A percentile compares a stretch with the other conserved stretches of the same genome.
These are phyloP conservation scores for Scolopax rusticola DNA, from an alignment of 2,797 vertebrate genomes.

Conservation along the genomic window DNA sequence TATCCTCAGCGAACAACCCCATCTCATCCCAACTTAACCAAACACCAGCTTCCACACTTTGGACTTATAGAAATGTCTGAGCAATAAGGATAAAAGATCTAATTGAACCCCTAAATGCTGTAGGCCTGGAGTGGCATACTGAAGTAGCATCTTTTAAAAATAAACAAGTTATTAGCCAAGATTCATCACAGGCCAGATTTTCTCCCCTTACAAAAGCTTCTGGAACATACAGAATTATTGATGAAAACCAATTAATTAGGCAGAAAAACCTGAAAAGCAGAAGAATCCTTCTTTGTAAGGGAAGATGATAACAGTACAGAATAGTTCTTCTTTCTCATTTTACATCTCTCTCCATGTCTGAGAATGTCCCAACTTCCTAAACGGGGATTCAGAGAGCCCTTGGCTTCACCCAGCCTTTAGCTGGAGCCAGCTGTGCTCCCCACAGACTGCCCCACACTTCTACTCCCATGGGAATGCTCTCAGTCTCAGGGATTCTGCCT, in stretches of 20 bases:
- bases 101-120: background rate
- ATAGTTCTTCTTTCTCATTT: background rate
- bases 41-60: background rate
- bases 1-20: background rate
- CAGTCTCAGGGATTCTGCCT: background rate
- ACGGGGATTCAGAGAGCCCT: background rate
- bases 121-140: background rate
- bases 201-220: background rate
- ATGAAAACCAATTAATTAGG: background rate
- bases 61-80: background rate
- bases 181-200: background rate
- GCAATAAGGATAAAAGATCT: background rate
- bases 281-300: background rate
- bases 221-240: background rate
- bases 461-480: background rate
- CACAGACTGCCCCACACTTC: background rate
- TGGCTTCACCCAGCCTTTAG: background rate
- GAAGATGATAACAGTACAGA: background rate
- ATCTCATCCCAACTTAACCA: background rate
- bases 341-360: background rate
- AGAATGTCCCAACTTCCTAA: background rate
- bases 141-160: background rate
- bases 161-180: background rate
- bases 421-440: background rate
- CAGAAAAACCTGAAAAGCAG: background rate